These are phyloP conservation scores for Brevimyrus niger DNA, from an alignment of 2,113 vertebrate species.

Conservation along the genomic window DNA sequence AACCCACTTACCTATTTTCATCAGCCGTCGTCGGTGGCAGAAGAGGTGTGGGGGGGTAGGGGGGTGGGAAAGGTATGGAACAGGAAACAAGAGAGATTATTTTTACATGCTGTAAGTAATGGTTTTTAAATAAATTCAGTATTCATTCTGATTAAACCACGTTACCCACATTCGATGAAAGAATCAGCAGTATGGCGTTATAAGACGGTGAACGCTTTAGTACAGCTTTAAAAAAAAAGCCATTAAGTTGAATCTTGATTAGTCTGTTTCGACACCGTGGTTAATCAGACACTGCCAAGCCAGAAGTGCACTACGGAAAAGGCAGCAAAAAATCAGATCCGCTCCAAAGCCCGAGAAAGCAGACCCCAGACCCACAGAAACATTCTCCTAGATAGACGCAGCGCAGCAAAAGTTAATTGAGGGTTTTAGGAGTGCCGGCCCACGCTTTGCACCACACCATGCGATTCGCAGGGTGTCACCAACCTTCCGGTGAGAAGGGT, in stretches of 20 bases:
- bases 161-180: background rate
- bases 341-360: background rate
- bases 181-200: background rate
- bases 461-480: constrained; percentile 49
- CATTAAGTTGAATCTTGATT: constrained; percentile 8
- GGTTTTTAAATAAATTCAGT: background rate
- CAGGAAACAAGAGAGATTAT: background rate
- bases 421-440: background rate
- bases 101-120: background rate
- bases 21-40: background rate
- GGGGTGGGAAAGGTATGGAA: background rate
- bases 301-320: constrained; percentile 7
- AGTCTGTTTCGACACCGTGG: background rate
- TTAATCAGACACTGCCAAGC: background rate
- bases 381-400: background rate
- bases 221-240: background rate
- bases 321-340: background rate
- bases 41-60: background rate
- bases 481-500: constrained; percentile 64
- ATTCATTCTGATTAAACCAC: background rate
- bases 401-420: background rate
- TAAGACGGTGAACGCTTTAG: background rate
- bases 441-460: constrained; percentile 28
- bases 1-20: background rate
- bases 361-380: background rate